Evolutionary conservation across 2,888 invertebrate species (phyloP), one percentile per base, ranked within the genome.

Genomic region (Heliconius sara): DNA sequence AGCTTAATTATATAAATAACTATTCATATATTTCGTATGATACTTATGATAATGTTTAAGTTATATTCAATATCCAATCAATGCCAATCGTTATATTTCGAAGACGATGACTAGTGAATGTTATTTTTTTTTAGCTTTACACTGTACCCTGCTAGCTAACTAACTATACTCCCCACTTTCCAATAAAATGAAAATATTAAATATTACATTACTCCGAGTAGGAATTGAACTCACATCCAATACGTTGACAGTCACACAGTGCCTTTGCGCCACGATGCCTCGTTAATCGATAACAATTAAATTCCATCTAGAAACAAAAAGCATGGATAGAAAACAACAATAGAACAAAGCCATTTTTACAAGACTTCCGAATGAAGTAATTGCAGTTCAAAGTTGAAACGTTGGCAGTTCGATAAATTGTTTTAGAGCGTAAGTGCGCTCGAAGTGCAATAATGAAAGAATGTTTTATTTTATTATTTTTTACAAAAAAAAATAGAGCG

Each of bases 351-450:
- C 34, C 1, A 60, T 73, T 72, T 57, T 34, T 2, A n/a, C 12
- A 34, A 60, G 34, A 34, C 60, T 60, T 60, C 5, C 9, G n/a
- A 34, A 73, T n/a, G 30, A 73, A 34, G 34, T 73, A 73, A 73
- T 73, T 73, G 57, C 52, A 27, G 27, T 30, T 52, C 52, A 12
- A 30, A 30, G 30, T 52, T 57, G 34, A 12, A 30, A 30, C 30
- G 22, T 72, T 52, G 72, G 72, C 72, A 72, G 34, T 72, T 57
- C 72, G n/a, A 72, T 57, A 72, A 72, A 72, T 72, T 30, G 57
- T 30, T 72, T 34, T 57, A 70, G 57, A 34, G 3, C 73, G 60
- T 57, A 7, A 73, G 34, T 57, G 57, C 72, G 34, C 57, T 73
- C n/a, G 57, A 57, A 73, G 34, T 60, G 30, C 73, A 34, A 60